Evolutionary conservation across 2,888 invertebrate genomes (phyloP), one percentile per base, ranked within the genome.

Genomic region (Bimastos eiseni): DNA sequence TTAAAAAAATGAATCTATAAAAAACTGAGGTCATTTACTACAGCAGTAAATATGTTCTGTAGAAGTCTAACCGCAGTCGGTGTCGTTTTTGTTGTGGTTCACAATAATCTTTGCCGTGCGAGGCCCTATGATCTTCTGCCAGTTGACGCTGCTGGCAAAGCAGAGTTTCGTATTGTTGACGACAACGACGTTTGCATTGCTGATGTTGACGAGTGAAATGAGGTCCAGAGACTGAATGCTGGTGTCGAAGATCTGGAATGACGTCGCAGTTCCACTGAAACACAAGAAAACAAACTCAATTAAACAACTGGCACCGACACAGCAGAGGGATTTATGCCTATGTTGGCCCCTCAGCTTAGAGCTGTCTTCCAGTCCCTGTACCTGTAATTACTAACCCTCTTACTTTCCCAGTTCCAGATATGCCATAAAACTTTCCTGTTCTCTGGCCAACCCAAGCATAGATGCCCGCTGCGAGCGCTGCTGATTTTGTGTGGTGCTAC

Each of bases 81-180:
- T 36, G 6, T 34, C 17, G 86, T 86, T 86, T 86, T 8, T 86
- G 34, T 86, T 86, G 37, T 36, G 19, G 6, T 0, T 30, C 24
- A 86, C 37, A 37, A 86, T 24, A 86, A 86, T 36, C 24, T 86
- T 86, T 86, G 34, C 21, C 34, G 19, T 0, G 1, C 37, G 90
- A 19, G 38, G 19, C 33, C 88, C 89, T 88, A 93, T 90, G n/a
- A 94, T 90, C 37, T 34, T 84, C 4, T 36, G 88, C 92, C 93
- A 93, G 90, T 94, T 92, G 84, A 94, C 91, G 30, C 92, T 91
- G 55, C 93, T 97, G 0, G 97, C 98, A 94, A 97, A 98, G 95
- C 98, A 99, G 30, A 99, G 96, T 91, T 97, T 96, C 92, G 96
- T 96, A 94, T 99, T 98, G 95, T 98, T 97, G 94, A 98, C 96